Evolutionary conservation across 1,140 invertebrate genomes (phyloP).

Genomic region (Drosophila malerkotliana): DNA sequence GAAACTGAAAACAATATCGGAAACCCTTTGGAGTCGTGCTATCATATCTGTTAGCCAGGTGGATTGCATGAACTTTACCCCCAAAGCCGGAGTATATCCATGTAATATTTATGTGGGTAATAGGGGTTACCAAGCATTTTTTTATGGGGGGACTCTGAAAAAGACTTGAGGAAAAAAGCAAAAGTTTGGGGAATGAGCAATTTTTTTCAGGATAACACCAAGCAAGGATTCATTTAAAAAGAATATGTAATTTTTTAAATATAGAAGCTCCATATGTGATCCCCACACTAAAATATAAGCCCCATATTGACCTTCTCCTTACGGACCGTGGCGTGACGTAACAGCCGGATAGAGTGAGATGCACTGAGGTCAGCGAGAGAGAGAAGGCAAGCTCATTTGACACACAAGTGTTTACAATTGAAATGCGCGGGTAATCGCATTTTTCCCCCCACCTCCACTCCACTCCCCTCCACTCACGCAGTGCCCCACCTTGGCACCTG

Average conservation of each 20-base stretch:
- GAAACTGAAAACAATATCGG: background rate
- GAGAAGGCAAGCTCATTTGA: constrained; percentile 22
- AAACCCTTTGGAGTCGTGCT: constrained; percentile 17
- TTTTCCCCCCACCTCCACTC: constrained; percentile 37
- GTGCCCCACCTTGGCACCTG: constrained; percentile 17
- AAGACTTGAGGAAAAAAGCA: background rate
- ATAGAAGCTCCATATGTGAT: too few species aligned
- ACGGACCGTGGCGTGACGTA: constrained; percentile 35
- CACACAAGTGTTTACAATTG: constrained; percentile 14
- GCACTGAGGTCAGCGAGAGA: background rate
- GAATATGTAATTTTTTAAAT: too few species aligned
- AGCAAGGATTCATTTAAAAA: too few species aligned
- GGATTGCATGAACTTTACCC: constrained; percentile 39
- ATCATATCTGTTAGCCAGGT: constrained; percentile 38
- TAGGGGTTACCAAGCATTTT: constrained; percentile 17
- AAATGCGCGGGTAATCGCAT: constrained; percentile 41
- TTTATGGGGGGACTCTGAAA: background rate
- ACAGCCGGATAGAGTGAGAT: constrained; percentile 23
- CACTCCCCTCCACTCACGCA: background rate
- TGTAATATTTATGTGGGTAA: constrained; percentile 5
- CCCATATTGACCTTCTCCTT: background rate
- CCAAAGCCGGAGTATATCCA: constrained; percentile 12
- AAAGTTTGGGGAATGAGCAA: background rate
- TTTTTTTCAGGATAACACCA: too few species aligned
- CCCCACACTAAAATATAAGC: too few species aligned